Evolutionary conservation across 1,140 invertebrate species (phyloP).

Genomic region (Colletes latitarsis): DNA sequence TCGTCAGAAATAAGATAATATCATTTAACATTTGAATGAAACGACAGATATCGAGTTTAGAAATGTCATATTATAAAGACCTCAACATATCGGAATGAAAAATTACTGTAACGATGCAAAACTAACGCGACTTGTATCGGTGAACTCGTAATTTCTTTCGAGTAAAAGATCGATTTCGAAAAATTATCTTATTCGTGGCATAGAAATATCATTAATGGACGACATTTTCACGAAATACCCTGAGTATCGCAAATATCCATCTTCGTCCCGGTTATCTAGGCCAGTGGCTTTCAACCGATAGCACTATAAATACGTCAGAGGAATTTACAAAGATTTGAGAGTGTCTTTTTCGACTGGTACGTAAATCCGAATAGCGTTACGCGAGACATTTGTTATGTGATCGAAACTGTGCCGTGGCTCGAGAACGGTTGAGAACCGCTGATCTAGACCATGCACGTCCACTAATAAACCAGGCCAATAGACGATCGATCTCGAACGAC

Average conservation of each 20-base stretch:
- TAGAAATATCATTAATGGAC: background rate
- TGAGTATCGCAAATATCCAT: background rate
- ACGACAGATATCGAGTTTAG: background rate
- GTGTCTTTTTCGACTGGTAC: too few relatives aligned
- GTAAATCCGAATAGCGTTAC: too few relatives aligned
- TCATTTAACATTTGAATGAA: background rate
- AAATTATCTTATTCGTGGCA: background rate
- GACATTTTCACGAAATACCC: background rate
- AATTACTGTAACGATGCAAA: background rate
- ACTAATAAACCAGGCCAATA: constrained; percentile 28
- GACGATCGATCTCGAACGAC: constrained; percentile 32
- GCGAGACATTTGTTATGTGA: too few relatives aligned
- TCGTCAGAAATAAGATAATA: constrained; percentile 1
- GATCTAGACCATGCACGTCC: background rate
- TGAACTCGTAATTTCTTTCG: background rate
- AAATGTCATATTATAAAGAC: background rate
- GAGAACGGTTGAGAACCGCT: background rate
- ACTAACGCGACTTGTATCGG: background rate
- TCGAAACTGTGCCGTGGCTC: background rate
- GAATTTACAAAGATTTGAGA: background rate
- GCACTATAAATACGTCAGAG: background rate
- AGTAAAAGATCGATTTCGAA: background rate
- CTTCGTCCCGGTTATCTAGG: background rate
- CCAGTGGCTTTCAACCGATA: constrained; percentile 1
- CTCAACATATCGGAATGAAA: background rate